These are phyloP conservation scores for Sympetrum striolatum DNA, from an alignment of 2,888 invertebrate species.

Conservation along the genomic window DNA sequence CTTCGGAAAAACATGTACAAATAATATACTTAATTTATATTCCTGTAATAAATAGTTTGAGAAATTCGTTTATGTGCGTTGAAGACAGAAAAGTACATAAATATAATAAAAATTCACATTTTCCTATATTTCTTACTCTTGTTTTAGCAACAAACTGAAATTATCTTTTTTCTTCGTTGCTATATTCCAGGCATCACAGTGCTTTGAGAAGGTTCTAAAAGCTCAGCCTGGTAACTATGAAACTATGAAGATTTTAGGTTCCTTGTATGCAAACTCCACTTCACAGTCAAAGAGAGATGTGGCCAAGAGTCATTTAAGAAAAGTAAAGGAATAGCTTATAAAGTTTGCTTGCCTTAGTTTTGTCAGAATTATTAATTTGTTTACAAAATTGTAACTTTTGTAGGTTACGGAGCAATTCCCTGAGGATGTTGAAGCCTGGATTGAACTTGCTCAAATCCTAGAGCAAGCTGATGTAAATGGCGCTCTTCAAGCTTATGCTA, in stretches of 20 bases:
- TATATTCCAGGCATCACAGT: conserved; percentile 83
- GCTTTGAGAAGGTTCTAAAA: conserved; percentile 98
- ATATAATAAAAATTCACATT: no score
- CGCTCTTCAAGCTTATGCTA: conserved; percentile 90
- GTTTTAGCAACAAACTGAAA: no score
- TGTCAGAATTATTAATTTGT: background rate
- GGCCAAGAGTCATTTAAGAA: conserved; percentile 91
- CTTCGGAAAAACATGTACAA: background rate
- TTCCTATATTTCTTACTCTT: no score
- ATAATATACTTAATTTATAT: background rate
- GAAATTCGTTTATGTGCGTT: no score
- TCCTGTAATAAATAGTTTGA: background rate
- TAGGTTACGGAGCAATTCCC: conserved; percentile 89
- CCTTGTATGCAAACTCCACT: conserved; percentile 89
- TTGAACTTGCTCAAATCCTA: conserved; percentile 96
- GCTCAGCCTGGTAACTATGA: conserved; percentile 98
- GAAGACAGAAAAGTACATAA: no score
- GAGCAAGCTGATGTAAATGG: conserved; percentile 91
- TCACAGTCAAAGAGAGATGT: conserved; percentile 91
- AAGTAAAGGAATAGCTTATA: conserved; percentile 63
- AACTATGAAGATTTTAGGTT: conserved; percentile 99
- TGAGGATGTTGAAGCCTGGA: conserved; percentile 99
- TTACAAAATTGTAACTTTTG: background rate
- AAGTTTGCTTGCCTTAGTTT: background rate
- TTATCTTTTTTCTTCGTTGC: conserved; percentile 50